phyloP scores from a whole-genome alignment of 2,113 vertebrate genomes.

The Cichladusa arquata region DNA sequence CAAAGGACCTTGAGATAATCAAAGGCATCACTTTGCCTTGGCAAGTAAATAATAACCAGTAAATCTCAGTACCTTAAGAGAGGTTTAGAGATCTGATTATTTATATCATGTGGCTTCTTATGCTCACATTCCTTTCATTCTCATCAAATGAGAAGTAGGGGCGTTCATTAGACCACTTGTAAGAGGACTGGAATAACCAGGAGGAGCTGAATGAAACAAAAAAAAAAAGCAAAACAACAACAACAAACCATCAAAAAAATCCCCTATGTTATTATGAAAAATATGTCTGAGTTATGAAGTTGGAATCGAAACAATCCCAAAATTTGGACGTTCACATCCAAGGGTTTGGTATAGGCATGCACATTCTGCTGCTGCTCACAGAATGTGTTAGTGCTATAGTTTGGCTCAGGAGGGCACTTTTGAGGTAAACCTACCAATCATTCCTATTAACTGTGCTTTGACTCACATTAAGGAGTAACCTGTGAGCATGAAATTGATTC shows the following conservation, averaged over 20 bases:
- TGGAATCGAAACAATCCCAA: neutral
- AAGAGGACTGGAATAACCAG: neutral
- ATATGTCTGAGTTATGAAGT: neutral
- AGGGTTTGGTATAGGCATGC: neutral
- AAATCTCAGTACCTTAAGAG: neutral
- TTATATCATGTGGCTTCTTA: neutral
- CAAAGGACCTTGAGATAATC: neutral
- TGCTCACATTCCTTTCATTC: neutral
- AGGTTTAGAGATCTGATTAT: neutral
- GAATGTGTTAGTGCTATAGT: neutral
- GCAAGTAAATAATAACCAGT: neutral
- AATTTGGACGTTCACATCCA: neutral
- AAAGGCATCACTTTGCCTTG: neutral
- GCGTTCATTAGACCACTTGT: neutral
- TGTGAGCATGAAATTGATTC: neutral
- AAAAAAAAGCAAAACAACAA: no score
- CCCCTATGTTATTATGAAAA: neutral
- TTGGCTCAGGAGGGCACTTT: neutral
- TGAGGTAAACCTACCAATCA: neutral
- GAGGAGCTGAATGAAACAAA: neutral
- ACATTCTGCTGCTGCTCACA: neutral
- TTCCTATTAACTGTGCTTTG: neutral
- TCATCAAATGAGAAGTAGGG: neutral
- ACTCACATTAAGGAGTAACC: neutral
- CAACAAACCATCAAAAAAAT: no score